Conservation (phyloP, 2,888 invertebrate genomes). For the Hartigia nigra region DNA sequence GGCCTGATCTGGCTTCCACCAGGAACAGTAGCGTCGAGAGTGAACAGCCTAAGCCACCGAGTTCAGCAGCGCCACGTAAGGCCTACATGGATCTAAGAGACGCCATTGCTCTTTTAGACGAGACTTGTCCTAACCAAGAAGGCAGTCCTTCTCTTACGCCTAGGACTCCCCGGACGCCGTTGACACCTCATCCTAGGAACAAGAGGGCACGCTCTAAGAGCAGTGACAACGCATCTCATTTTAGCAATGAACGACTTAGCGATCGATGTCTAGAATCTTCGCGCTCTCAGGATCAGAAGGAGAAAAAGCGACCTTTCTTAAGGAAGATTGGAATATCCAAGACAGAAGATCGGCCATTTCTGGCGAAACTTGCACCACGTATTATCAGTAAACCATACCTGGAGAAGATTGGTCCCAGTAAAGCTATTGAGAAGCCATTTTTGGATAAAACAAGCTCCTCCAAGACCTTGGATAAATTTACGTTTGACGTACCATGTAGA, state of each 20-base stretch:
- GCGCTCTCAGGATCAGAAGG: conserved; percentile 39
- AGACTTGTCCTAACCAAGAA: conserved; percentile 61
- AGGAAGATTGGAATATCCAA: conserved; percentile 61
- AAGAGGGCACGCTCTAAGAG: conserved; percentile 61
- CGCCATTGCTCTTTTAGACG: conserved; percentile 61
- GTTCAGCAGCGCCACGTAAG: conserved; percentile 44
- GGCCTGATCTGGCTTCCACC: conserved; percentile 42
- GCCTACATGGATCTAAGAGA: conserved; percentile 62
- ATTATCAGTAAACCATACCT: conserved; percentile 61
- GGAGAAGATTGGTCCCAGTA: conserved; percentile 61
- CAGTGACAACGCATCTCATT: conserved; percentile 61
- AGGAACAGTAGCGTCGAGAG: conserved; percentile 58
- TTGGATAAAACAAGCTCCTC: conserved; percentile 60
- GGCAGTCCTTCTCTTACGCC: conserved; percentile 59
- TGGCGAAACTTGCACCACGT: conserved; percentile 54
- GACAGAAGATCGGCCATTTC: conserved; percentile 60
- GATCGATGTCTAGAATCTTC: conserved; percentile 45
- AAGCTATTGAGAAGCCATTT: conserved; percentile 58
- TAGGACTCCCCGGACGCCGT: conserved; percentile 56
- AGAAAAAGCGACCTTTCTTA: conserved; percentile 55
- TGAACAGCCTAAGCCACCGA: conserved; percentile 34
- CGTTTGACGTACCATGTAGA: conserved; percentile 45
- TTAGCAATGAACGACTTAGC: conserved; percentile 56
- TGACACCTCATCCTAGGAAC: conserved; percentile 55
- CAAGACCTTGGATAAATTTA: conserved; percentile 58